Evolutionary conservation across 2,113 vertebrate species (phyloP).

Genomic region (Leptosomus discolor): DNA sequence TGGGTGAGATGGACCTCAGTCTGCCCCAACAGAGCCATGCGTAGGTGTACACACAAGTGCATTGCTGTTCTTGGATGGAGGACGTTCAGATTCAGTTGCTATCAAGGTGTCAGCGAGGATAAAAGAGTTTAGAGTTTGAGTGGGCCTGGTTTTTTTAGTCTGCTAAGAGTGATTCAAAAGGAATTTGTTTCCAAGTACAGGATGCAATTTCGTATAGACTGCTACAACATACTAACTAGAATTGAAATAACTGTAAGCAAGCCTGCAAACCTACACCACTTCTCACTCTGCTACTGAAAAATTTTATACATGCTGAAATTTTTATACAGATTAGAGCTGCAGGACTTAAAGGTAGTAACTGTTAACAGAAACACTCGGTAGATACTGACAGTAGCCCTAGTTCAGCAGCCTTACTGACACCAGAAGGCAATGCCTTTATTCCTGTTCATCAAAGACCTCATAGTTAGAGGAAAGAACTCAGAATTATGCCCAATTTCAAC

Average conservation of each 20-base stretch:
- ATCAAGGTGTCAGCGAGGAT: background rate
- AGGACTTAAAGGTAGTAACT: background rate
- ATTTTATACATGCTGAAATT: no score
- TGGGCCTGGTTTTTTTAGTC: background rate
- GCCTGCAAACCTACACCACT: background rate
- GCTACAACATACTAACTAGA: background rate
- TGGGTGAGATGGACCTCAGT: background rate
- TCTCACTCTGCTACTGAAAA: background rate
- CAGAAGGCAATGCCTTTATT: background rate
- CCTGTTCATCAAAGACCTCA: background rate
- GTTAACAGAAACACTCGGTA: background rate
- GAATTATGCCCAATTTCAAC: background rate
- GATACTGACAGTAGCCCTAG: background rate
- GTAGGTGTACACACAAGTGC: fast-evolving
- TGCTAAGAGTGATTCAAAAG: background rate
- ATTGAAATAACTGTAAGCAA: background rate
- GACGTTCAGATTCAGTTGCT: background rate
- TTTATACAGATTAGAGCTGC: background rate
- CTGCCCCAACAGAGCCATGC: fast-evolving
- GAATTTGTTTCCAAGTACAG: background rate
- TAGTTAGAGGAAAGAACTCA: background rate
- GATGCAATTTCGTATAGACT: background rate
- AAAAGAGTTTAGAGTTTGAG: background rate
- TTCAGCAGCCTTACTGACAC: background rate
- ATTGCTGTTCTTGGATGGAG: background rate